Base-by-base conservation (phyloP, 2,888 invertebrate genomes). In the Cheilosia pagana region DNA sequence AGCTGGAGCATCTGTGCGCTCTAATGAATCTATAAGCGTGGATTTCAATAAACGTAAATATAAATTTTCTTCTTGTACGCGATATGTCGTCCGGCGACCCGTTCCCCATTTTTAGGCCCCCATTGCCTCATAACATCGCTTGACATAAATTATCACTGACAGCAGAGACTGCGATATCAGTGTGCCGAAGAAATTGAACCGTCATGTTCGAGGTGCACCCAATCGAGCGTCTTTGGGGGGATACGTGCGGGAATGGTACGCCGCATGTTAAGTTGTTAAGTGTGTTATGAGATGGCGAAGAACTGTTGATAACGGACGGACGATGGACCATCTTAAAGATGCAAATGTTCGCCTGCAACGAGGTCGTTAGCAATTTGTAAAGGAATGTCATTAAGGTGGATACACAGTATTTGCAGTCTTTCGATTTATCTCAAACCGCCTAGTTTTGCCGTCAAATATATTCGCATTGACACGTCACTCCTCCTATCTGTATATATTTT, bases 81-180 rank as follows among this genome's bases (percentile, higher is more conserved):
- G 65, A 72, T 8, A 28, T 72, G 67, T 62, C 57, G 52, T 62
- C 52, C 25, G 41, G 10, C 43, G 45, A 79, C 45, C 55, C 50
- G 48, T 48, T 48, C 62, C 16, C 71, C 25, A 63, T 65, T 71
- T 71, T 43, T 50, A 74, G 43, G 55, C 68, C 60, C 16, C 10
- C 19, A 57, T 65, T 59, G 59, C 60, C 45, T 63, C 81, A 77
- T 72, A 74, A 78, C 39, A 74, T 63, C 23, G 57, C 25, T 70
- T 79, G 83, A 79, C 16, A 79, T 83, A 83, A 83, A 83, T 83
- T 79, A 83, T 78, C 83, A 53, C 63, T 70, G 83, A 74, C 83
- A 83, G 31, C 14, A 14, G 45, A 59, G 68, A 79, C 28, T 25
- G 48, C 16, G 16, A 45, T 45, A 19, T n/a, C 41, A 45, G 45